phyloP scores from a whole-genome alignment of 2,113 vertebrate species.

The Naja naja region DNA sequence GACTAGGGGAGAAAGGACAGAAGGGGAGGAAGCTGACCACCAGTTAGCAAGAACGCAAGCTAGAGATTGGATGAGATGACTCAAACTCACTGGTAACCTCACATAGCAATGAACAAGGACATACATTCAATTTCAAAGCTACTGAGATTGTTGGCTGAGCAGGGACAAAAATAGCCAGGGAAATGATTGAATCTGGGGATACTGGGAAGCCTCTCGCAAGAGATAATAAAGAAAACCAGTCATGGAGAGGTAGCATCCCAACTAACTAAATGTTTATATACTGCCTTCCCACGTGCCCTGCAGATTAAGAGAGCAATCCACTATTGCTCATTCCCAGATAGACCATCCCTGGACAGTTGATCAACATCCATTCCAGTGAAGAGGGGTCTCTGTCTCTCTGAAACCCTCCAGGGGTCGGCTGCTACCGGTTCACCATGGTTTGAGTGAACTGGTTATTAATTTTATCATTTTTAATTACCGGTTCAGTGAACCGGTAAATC shows the following conservation, averaged over 20 bases:
- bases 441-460: too few species aligned
- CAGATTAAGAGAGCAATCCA: not conserved
- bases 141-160: not conserved
- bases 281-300: too few species aligned
- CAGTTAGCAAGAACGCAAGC: not conserved
- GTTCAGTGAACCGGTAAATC: too few species aligned
- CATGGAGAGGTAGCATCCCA: not conserved
- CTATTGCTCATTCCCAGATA: not conserved
- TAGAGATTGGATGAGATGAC: not conserved
- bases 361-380: slow-evolving; percentile 68
- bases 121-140: not conserved
- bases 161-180: not conserved
- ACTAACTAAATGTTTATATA: not conserved
- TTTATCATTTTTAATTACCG: too few species aligned
- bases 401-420: slow-evolving; percentile 36
- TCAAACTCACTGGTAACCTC: not conserved
- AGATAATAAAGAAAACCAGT: not conserved
- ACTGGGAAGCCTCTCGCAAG: not conserved
- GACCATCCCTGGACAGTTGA: slow-evolving; percentile 65
- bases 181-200: not conserved
- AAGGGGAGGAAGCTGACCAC: not conserved
- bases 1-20: not conserved
- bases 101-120: not conserved
- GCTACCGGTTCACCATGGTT: too few species aligned
- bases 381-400: slow-evolving; percentile 48